These are phyloP conservation scores for Cinara cedri DNA, from an alignment of 2,888 invertebrate species.

Conservation along the genomic window DNA sequence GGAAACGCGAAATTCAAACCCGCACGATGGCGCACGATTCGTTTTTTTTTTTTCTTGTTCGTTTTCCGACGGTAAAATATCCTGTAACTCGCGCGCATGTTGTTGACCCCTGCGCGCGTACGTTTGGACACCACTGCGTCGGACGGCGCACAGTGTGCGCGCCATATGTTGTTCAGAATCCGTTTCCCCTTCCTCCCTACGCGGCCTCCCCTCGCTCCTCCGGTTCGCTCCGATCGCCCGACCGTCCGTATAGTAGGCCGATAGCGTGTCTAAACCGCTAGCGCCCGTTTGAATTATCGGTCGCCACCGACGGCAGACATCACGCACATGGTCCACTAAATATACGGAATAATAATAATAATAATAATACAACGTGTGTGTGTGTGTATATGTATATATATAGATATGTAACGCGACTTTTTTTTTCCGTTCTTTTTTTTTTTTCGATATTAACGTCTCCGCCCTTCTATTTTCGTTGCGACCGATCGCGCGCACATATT, in stretches of 20 bases:
- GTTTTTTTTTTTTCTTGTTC: no score
- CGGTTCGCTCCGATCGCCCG: no score
- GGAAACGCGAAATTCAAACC: neutral
- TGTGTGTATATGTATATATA: neutral
- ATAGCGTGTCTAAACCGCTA: slow-evolving; percentile 26
- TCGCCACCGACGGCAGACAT: slow-evolving; percentile 39
- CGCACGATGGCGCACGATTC: slow-evolving; percentile 21
- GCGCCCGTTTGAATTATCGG: slow-evolving; percentile 46
- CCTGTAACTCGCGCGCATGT: slow-evolving; percentile 32
- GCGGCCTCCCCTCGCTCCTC: slow-evolving; percentile 12
- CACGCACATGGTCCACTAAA: slow-evolving; percentile 28
- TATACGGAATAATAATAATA: no score
- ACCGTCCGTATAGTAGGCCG: slow-evolving; percentile 44
- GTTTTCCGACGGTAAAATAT: neutral
- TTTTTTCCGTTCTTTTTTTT: neutral
- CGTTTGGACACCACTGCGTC: slow-evolving; percentile 43
- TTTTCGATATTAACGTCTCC: slow-evolving; percentile 27
- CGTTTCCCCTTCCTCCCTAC: slow-evolving; percentile 17
- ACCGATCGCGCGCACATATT: neutral
- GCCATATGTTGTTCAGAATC: slow-evolving; percentile 56
- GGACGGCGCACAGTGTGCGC: slow-evolving; percentile 14
- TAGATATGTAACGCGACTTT: slow-evolving; percentile 20
- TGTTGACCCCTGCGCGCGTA: slow-evolving; percentile 44
- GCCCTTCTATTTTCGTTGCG: neutral
- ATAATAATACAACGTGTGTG: neutral